Percentiles rank a stretch among this genome's conserved stretches.
phyloP scores from a whole-genome alignment of 1,140 invertebrate species.

The Episyrphus balteatus region DNA sequence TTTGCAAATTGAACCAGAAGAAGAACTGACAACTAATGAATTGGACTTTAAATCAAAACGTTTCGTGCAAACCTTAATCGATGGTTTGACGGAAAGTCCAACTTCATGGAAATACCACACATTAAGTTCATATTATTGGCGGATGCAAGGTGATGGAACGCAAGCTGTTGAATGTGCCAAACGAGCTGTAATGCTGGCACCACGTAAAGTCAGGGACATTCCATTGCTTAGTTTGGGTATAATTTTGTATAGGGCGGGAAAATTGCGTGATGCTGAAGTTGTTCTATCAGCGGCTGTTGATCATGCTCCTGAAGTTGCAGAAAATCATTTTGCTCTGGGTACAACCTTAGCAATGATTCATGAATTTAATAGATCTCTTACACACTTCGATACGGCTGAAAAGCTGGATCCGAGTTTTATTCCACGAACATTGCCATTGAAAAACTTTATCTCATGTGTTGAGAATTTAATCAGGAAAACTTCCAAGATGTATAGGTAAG shows the following conservation, averaged over 20 bases:
- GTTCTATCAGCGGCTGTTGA: conserved; percentile 70
- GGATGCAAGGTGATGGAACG: conserved; percentile 63
- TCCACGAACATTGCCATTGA: conserved; percentile 24
- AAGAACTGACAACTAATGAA: conserved; percentile 50
- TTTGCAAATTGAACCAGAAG: conserved; percentile 52
- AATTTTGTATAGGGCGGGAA: conserved; percentile 61
- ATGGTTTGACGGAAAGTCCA: conserved; percentile 54
- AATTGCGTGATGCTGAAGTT: conserved; percentile 65
- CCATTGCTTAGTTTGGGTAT: conserved; percentile 71
- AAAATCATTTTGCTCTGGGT: conserved; percentile 67
- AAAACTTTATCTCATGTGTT: conserved; percentile 29
- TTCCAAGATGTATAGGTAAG: conserved; percentile 23
- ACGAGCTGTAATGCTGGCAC: conserved; percentile 64
- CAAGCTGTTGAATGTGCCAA: conserved; percentile 73
- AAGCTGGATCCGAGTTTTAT: conserved; percentile 45
- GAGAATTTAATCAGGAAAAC: conserved; percentile 32
- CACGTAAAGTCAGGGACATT: conserved; percentile 64
- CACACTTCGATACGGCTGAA: conserved; percentile 59
- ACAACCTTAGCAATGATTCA: conserved; percentile 58
- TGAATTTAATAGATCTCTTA: conserved; percentile 48
- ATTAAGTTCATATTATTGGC: conserved; percentile 76
- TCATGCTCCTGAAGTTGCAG: conserved; percentile 56
- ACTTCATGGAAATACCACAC: conserved; percentile 78
- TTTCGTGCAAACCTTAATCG: conserved; percentile 55
- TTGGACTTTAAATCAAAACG: conserved; percentile 50